Evolutionary conservation across 2,888 invertebrate genomes (phyloP), one percentile per base, ranked within the genome.

Genomic region (Drosophila ezoana): DNA sequence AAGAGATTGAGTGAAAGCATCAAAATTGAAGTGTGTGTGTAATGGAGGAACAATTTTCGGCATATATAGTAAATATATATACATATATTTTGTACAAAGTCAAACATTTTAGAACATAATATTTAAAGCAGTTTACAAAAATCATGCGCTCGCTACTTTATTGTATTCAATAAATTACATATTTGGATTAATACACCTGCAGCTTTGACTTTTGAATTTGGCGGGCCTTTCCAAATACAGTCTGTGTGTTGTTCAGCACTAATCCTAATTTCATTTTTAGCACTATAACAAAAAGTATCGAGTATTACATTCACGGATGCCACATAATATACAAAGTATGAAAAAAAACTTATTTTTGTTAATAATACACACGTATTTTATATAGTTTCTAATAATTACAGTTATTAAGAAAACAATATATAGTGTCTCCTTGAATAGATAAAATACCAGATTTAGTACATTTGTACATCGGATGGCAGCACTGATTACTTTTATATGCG

Each of bases 1-100:
- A 76, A 45, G 52, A 75, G 52, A 77, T 52, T 79, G 88, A 83
- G 87, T 83, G 88, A 86, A 82, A 76, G 53, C 66, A 85, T 79
- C 54, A 68, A 76, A 76, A 49, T 58, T 64, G 44, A 64, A 71
- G 78, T 61, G 67, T 67, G 67, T 67, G 63, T 63, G 87, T 54
- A 77, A 75, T 79, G 81, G 76, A 80, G 89, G 87, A 85, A 85
- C 89, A 85, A 89, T 85, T 85, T 85, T 85, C 79, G 89, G 89
- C 89, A 87, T 81, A 80, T 77, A 87, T 66, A 74, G 54, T 65
- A 75, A 81, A 73, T 53, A 82, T 69, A 82, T 69, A 70, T 57
- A 72, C 62, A 73, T 86, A 88, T 85, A 87, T 85, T 86, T 86
- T 86, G 89, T 86, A 86, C 87, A 86, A 87, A 87, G 78, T 85